phyloP scores from a whole-genome alignment of 2,888 invertebrate species.

The Drosophila meridiana region DNA sequence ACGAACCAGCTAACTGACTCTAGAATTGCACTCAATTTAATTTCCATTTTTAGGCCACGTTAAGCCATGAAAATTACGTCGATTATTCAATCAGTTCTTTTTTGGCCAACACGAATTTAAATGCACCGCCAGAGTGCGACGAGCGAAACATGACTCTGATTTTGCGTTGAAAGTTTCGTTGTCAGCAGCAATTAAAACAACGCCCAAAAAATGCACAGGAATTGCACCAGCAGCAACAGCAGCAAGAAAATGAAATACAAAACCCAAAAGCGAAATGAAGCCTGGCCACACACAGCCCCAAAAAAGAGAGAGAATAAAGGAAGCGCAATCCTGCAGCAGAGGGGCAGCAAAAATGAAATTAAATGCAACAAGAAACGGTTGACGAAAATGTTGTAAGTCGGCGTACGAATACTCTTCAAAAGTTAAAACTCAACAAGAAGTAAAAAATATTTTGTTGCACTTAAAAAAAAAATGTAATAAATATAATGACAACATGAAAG shows the following conservation, averaged over 20 bases:
- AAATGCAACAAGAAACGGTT: slow-evolving; percentile 54
- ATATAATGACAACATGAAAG: no score
- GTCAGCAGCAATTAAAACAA: slow-evolving; percentile 76
- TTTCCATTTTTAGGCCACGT: slow-evolving; percentile 22
- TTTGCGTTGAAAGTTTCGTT: slow-evolving; percentile 70
- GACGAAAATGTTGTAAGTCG: not conserved
- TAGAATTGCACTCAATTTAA: slow-evolving; percentile 10
- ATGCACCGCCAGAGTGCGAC: slow-evolving; percentile 27
- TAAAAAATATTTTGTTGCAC: not conserved
- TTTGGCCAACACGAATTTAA: slow-evolving; percentile 44
- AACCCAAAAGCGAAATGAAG: slow-evolving; percentile 41
- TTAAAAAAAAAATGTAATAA: not conserved
- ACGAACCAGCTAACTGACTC: not conserved
- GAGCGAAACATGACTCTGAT: slow-evolving; percentile 55
- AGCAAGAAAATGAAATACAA: slow-evolving; percentile 26
- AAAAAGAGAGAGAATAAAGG: slow-evolving; percentile 10
- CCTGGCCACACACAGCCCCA: slow-evolving; percentile 24
- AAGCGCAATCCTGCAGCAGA: slow-evolving; percentile 31
- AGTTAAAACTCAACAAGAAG: not conserved
- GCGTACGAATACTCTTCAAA: not conserved
- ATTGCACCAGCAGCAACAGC: slow-evolving; percentile 23
- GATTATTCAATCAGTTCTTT: slow-evolving; percentile 47
- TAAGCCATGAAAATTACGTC: slow-evolving; percentile 21
- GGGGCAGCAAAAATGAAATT: slow-evolving; percentile 61
- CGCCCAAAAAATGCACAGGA: slow-evolving; percentile 62